phyloP scores from a whole-genome alignment of 2,113 vertebrate genomes.

The Tenrec ecaudatus region DNA sequence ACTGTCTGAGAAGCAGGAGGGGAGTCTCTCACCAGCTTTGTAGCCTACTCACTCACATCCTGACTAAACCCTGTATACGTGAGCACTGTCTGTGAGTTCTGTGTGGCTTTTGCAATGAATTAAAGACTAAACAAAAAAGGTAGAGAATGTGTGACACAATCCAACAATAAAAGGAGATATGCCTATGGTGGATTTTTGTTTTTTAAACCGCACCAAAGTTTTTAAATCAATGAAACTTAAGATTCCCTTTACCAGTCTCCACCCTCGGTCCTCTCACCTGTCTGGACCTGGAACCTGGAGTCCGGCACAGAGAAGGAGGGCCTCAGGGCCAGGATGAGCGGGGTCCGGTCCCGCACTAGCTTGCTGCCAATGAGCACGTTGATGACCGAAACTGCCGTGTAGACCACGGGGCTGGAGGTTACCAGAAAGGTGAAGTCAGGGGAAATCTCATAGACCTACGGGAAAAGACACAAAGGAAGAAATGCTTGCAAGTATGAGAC shows the following conservation, averaged over 20 bases:
- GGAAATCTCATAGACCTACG: slow-evolving; percentile 92
- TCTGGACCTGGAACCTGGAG: slow-evolving; percentile 93
- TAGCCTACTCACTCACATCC: too few species aligned
- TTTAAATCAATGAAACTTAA: background rate
- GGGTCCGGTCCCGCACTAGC: slow-evolving; percentile 84
- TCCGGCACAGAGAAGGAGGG: slow-evolving; percentile 89
- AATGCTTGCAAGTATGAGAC: too few species aligned
- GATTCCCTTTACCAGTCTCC: slow-evolving; percentile 6
- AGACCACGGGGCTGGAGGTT: slow-evolving; percentile 94
- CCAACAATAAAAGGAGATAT: too few species aligned
- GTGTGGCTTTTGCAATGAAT: too few species aligned
- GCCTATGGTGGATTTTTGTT: background rate
- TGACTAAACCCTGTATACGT: too few species aligned
- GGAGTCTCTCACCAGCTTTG: too few species aligned
- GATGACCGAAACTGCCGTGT: slow-evolving; percentile 95
- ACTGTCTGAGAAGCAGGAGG: too few species aligned
- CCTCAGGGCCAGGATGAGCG: slow-evolving; percentile 90
- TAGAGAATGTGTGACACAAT: too few species aligned
- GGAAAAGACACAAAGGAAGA: slow-evolving; percentile 19
- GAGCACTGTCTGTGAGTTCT: too few species aligned
- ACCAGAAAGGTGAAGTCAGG: slow-evolving; percentile 94
- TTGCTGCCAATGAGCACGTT: slow-evolving; percentile 89
- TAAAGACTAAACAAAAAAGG: too few species aligned
- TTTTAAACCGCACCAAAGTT: background rate
- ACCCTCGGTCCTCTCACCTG: slow-evolving; percentile 87